phyloP scores from a whole-genome alignment of 2,113 vertebrate species.

The Cebus imitator region DNA sequence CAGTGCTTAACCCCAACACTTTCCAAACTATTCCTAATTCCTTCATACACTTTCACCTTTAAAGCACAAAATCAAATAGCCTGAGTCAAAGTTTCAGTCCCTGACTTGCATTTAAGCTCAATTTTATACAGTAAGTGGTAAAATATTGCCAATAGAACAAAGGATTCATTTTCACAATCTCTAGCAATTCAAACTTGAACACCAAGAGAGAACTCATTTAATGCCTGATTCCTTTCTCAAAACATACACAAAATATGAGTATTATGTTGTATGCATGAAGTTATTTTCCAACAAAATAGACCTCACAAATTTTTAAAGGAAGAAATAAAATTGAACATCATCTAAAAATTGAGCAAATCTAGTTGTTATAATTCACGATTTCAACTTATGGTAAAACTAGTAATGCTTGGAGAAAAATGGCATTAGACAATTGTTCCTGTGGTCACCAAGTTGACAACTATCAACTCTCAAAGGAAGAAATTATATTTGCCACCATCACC shows the following conservation, averaged over 20 bases:
- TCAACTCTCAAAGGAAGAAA: background rate
- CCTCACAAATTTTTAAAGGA: background rate
- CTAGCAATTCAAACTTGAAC: background rate
- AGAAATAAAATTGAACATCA: background rate
- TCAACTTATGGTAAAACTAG: background rate
- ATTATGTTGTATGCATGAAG: background rate
- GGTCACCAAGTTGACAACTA: background rate
- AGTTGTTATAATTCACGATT: background rate
- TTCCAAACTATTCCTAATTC: background rate
- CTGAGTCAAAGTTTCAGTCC: background rate
- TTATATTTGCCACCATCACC: background rate
- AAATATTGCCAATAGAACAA: background rate
- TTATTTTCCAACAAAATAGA: slow-evolving; percentile 6
- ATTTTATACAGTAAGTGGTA: background rate
- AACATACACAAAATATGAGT: background rate
- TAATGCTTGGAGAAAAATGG: background rate
- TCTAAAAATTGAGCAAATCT: background rate
- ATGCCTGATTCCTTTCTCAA: background rate
- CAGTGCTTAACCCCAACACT: background rate
- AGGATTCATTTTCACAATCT: background rate
- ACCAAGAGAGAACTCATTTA: background rate
- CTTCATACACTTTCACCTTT: background rate
- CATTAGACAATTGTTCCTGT: background rate
- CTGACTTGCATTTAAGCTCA: background rate
- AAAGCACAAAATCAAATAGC: background rate